Evolutionary conservation across 2,113 vertebrate species (phyloP), one percentile per base, ranked within the genome.

Genomic region (Labeo catla): DNA sequence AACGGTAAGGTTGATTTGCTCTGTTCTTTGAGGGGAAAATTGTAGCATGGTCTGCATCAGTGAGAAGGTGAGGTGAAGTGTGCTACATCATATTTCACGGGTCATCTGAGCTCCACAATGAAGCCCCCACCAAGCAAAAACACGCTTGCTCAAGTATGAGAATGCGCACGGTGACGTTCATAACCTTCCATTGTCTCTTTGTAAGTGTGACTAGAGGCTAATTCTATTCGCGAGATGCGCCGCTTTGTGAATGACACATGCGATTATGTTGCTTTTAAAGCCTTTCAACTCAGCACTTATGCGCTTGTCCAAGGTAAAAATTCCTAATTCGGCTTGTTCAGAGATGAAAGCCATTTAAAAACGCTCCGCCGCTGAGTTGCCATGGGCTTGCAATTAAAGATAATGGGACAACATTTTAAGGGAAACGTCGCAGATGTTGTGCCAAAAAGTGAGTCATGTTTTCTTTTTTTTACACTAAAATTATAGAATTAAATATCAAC

Each of bases 51-150:
- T 91, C 84, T 76, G 86, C 90, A 89, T 88, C 82, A 66, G 86
- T 86, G 83, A 34, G 16, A 19, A 88, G 92, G 89, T 86, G 87
- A 91, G 88, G 89, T 65, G 45, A 77, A 90, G 91, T 91, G 86
- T 91, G 59, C 8, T 45, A 84, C 77, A 83, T 86, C 43, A 80
- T 87, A 86, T 91, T 92, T 90, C 86, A 89, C 73, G 87, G 92
- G 88, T 93, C 91, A 92, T 85, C 91, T 88, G 79, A 21, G 83
- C 76, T 88, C 84, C 61, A 91, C 57, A 85, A 90, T 80, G 86
- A 83, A 89, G 87, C 57, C 34, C 79, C 76, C 83, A 86, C 68
- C 68, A 45, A 61, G 84, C 28, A 86, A 78, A 79, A 49, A 74
- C 45, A 80, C 28, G 11, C 16, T 34, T 15, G 43, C 19, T 70